Percentiles rank a stretch among this genome's conserved stretches.
Evolutionary conservation across 2,797 vertebrate species (phyloP).

Genomic region (Trachops cirrhosus): DNA sequence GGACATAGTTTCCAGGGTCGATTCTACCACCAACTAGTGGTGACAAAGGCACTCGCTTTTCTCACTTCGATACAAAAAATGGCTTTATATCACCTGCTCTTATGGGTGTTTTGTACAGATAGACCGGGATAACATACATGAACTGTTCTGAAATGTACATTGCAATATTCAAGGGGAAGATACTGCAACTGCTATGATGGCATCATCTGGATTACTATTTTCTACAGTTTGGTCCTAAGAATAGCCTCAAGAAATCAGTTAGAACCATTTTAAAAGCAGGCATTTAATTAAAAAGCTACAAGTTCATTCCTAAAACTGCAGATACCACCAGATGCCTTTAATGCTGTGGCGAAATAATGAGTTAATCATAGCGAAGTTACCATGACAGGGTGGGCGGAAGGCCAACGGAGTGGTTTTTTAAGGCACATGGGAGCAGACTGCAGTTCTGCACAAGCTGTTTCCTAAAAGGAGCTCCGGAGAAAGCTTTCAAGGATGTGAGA

Average conservation of each 20-base stretch:
- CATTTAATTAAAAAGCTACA: conserved; percentile 61
- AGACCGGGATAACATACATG: not conserved
- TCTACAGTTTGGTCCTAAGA: conserved; percentile 46
- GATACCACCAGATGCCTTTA: conserved; percentile 63
- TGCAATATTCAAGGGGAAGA: conserved; percentile 13
- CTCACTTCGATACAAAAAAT: not conserved
- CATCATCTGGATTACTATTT: conserved; percentile 43
- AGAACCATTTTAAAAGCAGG: conserved; percentile 47
- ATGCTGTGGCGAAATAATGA: conserved; percentile 48
- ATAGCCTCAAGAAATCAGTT: conserved; percentile 46
- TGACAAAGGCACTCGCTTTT: not conserved
- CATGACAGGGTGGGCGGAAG: conserved; percentile 65
- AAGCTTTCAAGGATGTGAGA: conserved; percentile 24
- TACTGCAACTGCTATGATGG: not conserved
- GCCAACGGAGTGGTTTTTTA: conserved; percentile 58
- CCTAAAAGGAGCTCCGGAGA: conserved; percentile 38
- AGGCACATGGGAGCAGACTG: conserved; percentile 61
- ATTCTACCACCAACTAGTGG: not conserved
- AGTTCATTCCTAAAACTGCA: conserved; percentile 56
- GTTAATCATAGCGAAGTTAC: conserved; percentile 72
- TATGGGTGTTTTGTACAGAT: not conserved
- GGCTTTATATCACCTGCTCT: not conserved
- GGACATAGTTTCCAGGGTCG: not conserved
- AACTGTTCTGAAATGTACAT: not conserved
- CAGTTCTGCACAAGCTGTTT: conserved; percentile 61